Conservation (phyloP, 2,888 invertebrate genomes). For the Pseudanteris insignis region DNA sequence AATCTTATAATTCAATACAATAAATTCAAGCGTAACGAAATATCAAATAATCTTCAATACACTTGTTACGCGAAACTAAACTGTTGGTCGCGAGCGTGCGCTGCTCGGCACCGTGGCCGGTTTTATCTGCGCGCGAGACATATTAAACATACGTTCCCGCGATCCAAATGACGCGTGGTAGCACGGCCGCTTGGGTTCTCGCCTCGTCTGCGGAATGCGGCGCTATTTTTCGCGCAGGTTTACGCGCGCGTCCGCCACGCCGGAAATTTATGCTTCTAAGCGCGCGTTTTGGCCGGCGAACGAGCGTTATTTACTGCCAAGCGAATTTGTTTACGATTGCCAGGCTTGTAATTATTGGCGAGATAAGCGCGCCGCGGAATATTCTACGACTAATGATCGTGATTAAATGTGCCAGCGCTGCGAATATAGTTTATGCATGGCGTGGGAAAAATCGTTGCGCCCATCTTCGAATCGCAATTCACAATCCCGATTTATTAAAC, state of each 20-base stretch:
- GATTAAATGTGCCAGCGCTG: slow-evolving; percentile 17
- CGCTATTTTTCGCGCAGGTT: slow-evolving; percentile 13
- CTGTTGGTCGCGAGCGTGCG: too few relatives aligned
- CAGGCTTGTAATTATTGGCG: slow-evolving; percentile 16
- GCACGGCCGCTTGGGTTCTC: neutral
- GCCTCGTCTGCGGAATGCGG: slow-evolving; percentile 17
- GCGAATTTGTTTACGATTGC: slow-evolving; percentile 36
- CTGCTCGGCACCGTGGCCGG: neutral
- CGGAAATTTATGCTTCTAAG: slow-evolving; percentile 19
- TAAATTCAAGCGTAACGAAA: too few relatives aligned
- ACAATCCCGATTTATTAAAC: slow-evolving; percentile 7
- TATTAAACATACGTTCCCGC: slow-evolving; percentile 7
- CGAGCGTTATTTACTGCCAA: slow-evolving; percentile 21
- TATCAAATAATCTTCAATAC: too few relatives aligned
- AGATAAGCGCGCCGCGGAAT: neutral
- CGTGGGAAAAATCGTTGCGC: slow-evolving; percentile 37
- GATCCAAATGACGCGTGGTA: slow-evolving; percentile 20
- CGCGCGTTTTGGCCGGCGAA: slow-evolving; percentile 20
- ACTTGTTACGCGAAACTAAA: too few relatives aligned
- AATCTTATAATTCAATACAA: too few relatives aligned
- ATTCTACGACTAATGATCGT: slow-evolving; percentile 23
- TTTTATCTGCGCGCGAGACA: slow-evolving; percentile 6
- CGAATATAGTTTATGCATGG: slow-evolving; percentile 7
- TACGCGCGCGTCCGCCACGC: slow-evolving; percentile 4
- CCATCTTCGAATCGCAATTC: neutral